These are phyloP conservation scores for Neosilurus mollespiculum DNA, from an alignment of 2,797 vertebrate genomes.

Conservation along the genomic window DNA sequence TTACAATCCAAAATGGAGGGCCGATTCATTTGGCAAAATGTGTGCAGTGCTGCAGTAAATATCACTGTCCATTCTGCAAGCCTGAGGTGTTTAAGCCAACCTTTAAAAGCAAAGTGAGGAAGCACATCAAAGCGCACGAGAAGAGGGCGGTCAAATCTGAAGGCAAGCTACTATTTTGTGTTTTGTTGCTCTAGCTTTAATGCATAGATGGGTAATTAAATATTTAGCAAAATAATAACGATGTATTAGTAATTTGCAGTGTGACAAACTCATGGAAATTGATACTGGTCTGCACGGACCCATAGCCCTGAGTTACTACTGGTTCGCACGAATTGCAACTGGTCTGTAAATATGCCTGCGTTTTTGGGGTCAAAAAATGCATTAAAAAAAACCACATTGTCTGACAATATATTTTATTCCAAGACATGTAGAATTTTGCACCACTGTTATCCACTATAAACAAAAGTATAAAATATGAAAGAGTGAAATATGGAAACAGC, in stretches of 20 bases:
- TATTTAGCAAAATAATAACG: neutral
- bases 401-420: too few relatives aligned
- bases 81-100: constrained; percentile 1
- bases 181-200: neutral
- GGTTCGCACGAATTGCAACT: too few relatives aligned
- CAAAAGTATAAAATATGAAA: too few relatives aligned
- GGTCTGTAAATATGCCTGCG: too few relatives aligned
- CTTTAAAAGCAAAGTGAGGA: constrained; percentile 10
- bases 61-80: constrained; percentile 7
- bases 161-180: neutral
- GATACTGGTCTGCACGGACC: too few relatives aligned
- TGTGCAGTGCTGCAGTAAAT: neutral
- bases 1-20: neutral
- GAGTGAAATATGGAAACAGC: too few relatives aligned
- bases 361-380: too few relatives aligned
- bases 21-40: neutral
- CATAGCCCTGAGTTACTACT: too few relatives aligned
- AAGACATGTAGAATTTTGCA: too few relatives aligned
- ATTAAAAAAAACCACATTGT: too few relatives aligned
- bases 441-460: too few relatives aligned
- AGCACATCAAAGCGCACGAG: constrained; percentile 11
- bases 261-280: too few relatives aligned
- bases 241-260: neutral
- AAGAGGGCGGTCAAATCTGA: neutral
- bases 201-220: neutral